Evolutionary conservation across 2,113 vertebrate species (phyloP), one percentile per base, ranked within the genome.

Genomic region (Rhea americana): DNA sequence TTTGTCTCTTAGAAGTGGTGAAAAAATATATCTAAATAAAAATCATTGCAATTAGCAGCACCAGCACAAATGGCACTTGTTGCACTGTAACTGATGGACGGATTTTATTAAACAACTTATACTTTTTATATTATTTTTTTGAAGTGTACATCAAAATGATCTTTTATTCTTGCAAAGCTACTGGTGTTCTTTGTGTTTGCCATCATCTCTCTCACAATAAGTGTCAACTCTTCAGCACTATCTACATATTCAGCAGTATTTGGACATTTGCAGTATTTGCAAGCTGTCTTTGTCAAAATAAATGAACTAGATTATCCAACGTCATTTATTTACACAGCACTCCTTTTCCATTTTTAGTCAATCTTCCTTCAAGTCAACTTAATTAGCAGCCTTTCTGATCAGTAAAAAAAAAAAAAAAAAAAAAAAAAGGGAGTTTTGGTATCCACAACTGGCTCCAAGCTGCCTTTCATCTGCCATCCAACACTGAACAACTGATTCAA

Each of bases 21-120:
- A 51, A 50, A 82, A 30, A 77, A 50, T 39, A 30, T 81, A 78
- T 93, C 88, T 90, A 92, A 95, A 81, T 53, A 87, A 62, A 91
- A 87, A 72, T 43, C 48, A 35, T 77, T 68, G 41, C 63, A 75
- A 75, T 91, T 91, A 90, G 15, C 75, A 91, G 20, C 15, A 78
- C 19, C 30, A 75, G 62, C 19, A 48, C 67, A 58, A 58, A 41
- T 45, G 28, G 6, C 18, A 82, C 5, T 81, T 80, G 37, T 56
- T 80, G 37, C 41, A 75, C 47, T 66, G 47, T 48, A 81, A 70
- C 73, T 75, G 39, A 55, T 13, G 58, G 35, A 39, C 48, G 61
- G 37, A 81, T 41, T 66, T 45, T 37, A 65, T 37, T 37, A 14
- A 19, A 89, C 72, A 55, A 77, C 26, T 12, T 30, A 9, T 12